Evolutionary conservation across 2,797 vertebrate genomes (phyloP), one percentile per base, ranked within the genome.

Genomic region (Remorina albescens): DNA sequence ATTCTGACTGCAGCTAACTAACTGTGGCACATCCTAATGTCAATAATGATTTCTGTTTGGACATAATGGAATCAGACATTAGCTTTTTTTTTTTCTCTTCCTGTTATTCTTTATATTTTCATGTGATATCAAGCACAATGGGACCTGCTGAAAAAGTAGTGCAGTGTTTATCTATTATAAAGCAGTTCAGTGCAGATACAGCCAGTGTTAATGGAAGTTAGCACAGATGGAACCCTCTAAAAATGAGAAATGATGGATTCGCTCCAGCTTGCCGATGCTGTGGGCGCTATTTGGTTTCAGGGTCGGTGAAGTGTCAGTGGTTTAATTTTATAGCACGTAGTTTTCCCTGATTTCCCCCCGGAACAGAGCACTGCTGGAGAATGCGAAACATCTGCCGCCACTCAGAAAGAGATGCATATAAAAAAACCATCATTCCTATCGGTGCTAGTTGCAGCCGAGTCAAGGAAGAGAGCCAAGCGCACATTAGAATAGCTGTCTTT

Each of bases 251-350:
- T 91, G 91, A 94, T 92, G 92, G 88, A 93, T 93, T 88, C 56
- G 67, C 90, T 92, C 89, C 92, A 93, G 91, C 90, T 91, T 92
- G 90, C 87, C 47, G 74, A 90, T 80, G 87, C 90, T 89, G 82
- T 69, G 44, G 84, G 89, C 86, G 76, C 90, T 88, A 87, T 92
- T 93, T 93, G 91, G 90, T 93, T 94, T 92, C 90, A 91, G 91
- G 92, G 88, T 88, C 73, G 77, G 86, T 92, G 88, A 92, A 93
- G 91, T 93, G 91, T 93, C 87, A 92, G 89, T 93, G 92, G 90
- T 94, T 94, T 94, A 92, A 94, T 95, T 94, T 95, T 94, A 94
- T 93, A 93, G 92, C 89, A 81, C 80, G 91, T 92, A 93, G 92
- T 93, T 94, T 92, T 91, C 77, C 74, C 88, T 93, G 91, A 95